Conservation (phyloP, 2,797 vertebrate genomes). For the Amblyraja radiata region DNA sequence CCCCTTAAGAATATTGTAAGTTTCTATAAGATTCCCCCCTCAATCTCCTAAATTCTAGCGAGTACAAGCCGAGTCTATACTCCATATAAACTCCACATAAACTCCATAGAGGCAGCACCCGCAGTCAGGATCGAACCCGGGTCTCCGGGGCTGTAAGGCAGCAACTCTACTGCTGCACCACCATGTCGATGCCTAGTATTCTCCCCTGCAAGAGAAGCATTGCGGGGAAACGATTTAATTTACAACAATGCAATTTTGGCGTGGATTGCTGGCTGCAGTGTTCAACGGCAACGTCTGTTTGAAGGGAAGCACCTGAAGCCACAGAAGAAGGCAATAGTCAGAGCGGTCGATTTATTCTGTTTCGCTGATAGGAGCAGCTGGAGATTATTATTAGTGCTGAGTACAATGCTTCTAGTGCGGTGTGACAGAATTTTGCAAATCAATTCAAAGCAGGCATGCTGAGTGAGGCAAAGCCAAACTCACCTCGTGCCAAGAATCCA, state of each 20-base stretch:
- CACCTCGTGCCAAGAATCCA: neutral
- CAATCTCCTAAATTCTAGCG: no score
- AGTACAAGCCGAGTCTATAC: no score
- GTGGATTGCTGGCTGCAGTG: neutral
- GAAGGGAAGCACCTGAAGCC: neutral
- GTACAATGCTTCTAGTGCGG: neutral
- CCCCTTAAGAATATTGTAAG: no score
- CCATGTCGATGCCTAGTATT: neutral
- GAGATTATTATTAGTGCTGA: constrained; percentile 28
- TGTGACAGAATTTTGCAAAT: constrained; percentile 18
- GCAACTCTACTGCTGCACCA: no score
- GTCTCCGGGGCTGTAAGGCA: no score
- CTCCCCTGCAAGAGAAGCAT: neutral
- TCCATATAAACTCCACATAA: no score
- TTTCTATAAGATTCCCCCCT: no score
- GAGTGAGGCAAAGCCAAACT: constrained; percentile 14
- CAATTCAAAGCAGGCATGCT: constrained; percentile 12
- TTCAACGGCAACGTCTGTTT: neutral
- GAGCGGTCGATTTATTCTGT: neutral
- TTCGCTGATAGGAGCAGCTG: constrained; percentile 9
- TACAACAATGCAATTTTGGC: neutral
- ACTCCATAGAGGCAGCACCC: no score
- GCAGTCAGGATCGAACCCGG: no score
- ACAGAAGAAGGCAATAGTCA: neutral
- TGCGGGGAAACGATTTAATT: neutral